A percentile compares a stretch with the other conserved stretches of the same genome.
phyloP scores from a whole-genome alignment of 2,888 invertebrate species.

The Scrobipalpa atriplicella region DNA sequence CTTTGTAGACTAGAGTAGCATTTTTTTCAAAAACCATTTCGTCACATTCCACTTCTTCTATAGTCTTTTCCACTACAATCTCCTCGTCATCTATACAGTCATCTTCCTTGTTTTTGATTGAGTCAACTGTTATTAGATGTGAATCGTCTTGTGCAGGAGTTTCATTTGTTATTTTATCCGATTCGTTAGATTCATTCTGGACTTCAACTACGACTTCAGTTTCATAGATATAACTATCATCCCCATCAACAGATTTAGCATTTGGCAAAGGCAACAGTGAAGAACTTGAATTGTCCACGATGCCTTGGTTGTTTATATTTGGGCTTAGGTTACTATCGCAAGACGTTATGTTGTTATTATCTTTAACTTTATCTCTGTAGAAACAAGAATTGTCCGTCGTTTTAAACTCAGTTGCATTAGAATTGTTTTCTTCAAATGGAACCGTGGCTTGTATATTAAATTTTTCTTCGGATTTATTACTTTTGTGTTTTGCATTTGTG shows the following conservation, averaged over 20 bases:
- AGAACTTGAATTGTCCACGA: no score
- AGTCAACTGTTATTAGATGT: not conserved
- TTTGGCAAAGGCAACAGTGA: no score
- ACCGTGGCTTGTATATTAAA: not conserved
- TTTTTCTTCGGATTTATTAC: not conserved
- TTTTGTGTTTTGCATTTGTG: no score
- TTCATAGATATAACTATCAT: conserved; percentile 10
- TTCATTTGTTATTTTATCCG: not conserved
- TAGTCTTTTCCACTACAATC: conserved; percentile 17
- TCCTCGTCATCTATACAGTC: not conserved
- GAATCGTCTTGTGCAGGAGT: not conserved
- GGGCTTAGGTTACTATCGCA: not conserved
- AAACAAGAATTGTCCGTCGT: not conserved
- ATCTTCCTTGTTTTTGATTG: not conserved
- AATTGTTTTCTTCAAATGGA: not conserved
- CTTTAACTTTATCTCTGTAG: not conserved
- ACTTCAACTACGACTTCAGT: conserved; percentile 16
- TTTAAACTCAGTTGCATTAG: not conserved
- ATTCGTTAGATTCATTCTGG: not conserved
- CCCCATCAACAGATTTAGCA: not conserved
- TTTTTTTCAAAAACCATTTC: conserved; percentile 14
- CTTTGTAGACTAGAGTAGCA: conserved; percentile 33
- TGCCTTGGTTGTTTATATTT: no score
- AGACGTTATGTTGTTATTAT: not conserved
- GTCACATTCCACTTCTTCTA: conserved; percentile 19